A percentile compares a stretch with the other conserved stretches of the same genome.
Conservation (phyloP, 2,797 vertebrate genomes). For the Carcharodon carcharias region DNA sequence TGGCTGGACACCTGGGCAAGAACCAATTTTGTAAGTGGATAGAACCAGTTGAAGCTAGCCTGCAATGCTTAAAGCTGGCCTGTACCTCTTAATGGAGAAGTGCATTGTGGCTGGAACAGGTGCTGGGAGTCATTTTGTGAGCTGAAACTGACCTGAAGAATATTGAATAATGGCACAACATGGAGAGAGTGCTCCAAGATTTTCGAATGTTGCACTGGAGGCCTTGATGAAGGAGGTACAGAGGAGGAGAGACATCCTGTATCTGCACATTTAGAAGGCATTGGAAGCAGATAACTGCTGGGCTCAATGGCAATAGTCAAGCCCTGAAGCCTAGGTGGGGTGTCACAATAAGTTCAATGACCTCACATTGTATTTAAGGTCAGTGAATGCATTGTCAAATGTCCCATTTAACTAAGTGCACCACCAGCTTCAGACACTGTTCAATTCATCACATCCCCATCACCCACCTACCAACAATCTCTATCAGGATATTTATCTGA, state of each 20-base stretch:
- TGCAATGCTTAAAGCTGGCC: not conserved
- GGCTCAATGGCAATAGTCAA: not conserved
- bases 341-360: not conserved
- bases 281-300: not conserved
- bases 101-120: not conserved
- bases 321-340: not conserved
- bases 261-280: not conserved
- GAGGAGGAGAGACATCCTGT: too few relatives aligned
- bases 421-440: not conserved
- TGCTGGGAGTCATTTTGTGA: not conserved
- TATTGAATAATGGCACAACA: not conserved
- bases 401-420: not conserved
- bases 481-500: not conserved
- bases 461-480: not conserved
- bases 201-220: not conserved
- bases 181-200: not conserved
- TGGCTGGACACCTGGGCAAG: not conserved
- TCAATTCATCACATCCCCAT: not conserved
- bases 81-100: not conserved
- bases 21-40: not conserved
- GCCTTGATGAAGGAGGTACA: not conserved
- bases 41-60: not conserved
- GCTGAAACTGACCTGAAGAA: not conserved
- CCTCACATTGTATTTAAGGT: not conserved
- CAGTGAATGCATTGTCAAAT: not conserved